Base-by-base conservation (phyloP, 2,797 vertebrate species). In the Gymnothorax reevesii region DNA sequence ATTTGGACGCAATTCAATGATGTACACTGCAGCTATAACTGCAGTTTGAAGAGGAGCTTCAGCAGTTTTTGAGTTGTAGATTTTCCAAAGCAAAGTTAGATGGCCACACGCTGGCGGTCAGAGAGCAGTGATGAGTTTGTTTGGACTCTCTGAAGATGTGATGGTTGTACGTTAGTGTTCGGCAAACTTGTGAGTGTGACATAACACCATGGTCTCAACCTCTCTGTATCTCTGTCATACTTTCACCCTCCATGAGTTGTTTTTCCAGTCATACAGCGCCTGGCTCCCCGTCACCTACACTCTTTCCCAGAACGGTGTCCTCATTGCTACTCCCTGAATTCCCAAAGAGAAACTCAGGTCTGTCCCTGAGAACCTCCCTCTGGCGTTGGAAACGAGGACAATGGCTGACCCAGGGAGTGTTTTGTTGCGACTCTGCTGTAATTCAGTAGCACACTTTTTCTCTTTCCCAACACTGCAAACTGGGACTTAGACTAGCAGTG, bases 401-500 rank as follows among this genome's bases (percentile, higher is more conserved):
- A 83, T 54, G 27, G 52, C 62, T n/a, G 8, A 71, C 52, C 79
- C 22, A 5, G 1, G 8, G 13, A 12, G 15, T 22, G 71, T 25
- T 60, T 52, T 83, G 83, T 87, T 69, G 22, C 66, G 20, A 15
- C 88, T 86, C 89, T 22, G 85, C 80, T 86, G 73, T 84, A 42
- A 86, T 66, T 42, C 87, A 22, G 7, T 83, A 82, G 0, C 83
- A 83, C 86, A 83, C 80, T 90, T 91, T 89, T 55, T 87, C 22
- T 20, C 5, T 25, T 15, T 7, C 20, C 33, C 9, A 7, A 12
- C 22, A 54, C 86, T 22, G 17, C 22, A 25, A 93, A 91, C 90
- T 89, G 88, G 91, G 89, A 92, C 90, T 93, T 90, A 87, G 90
- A 92, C 88, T 88, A 93, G 90, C 89, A 92, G 89, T 55, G 62